Conservation (phyloP, 2,113 vertebrate genomes). For the Chionomys nivalis region DNA sequence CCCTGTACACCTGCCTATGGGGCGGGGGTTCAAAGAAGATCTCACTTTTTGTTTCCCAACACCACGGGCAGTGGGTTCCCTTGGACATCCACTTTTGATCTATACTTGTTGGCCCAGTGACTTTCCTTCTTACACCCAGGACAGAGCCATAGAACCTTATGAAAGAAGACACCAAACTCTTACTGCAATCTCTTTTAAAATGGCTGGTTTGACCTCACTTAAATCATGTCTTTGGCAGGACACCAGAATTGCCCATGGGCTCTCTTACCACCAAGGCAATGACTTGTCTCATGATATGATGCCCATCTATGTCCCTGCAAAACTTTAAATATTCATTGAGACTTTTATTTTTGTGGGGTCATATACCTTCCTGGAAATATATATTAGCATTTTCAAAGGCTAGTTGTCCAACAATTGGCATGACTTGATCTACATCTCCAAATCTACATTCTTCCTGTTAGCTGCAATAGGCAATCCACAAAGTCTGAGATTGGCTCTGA, state of each 20-base stretch:
- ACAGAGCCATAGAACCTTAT: neutral
- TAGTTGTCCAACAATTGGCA: neutral
- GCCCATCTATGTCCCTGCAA: neutral
- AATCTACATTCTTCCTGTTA: neutral
- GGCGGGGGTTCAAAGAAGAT: neutral
- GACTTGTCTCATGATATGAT: neutral
- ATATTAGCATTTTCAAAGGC: neutral
- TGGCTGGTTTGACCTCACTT: fast-evolving
- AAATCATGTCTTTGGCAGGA: neutral
- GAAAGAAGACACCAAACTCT: no score
- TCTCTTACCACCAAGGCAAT: no score
- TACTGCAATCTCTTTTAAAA: neutral
- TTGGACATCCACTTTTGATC: neutral
- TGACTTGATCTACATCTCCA: neutral
- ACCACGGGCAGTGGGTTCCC: neutral
- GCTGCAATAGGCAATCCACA: fast-evolving
- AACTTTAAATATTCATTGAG: neutral
- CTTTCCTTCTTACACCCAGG: fast-evolving
- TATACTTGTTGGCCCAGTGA: neutral
- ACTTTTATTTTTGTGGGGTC: neutral
- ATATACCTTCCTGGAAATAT: neutral
- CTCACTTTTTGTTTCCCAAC: fast-evolving
- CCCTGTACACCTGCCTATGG: neutral
- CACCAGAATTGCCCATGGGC: no score
- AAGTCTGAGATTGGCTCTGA: neutral